Conservation (phyloP, 2,888 invertebrate genomes). For the Drosophila lutescens region DNA sequence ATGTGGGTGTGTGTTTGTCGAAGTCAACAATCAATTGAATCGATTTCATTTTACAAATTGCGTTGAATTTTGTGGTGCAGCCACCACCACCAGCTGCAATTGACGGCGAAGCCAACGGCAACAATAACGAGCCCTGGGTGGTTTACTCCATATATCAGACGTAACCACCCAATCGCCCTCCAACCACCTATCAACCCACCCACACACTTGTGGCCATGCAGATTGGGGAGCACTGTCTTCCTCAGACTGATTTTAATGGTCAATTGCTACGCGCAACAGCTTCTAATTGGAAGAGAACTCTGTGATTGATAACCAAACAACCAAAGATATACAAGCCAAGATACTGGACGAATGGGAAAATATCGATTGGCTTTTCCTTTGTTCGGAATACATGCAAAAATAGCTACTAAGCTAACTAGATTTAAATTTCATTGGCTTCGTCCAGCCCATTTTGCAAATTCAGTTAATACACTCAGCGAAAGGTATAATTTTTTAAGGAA, state of each 20-base stretch:
- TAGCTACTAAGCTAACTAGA: not conserved
- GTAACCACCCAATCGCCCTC: not conserved
- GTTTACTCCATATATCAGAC: conserved; percentile 18
- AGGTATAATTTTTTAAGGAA: not conserved
- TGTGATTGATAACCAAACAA: conserved; percentile 23
- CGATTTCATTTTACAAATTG: conserved; percentile 80
- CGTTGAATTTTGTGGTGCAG: conserved; percentile 81
- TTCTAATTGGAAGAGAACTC: conserved; percentile 70
- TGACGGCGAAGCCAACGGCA: conserved; percentile 71
- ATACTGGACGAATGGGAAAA: conserved; percentile 13
- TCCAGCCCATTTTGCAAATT: not conserved
- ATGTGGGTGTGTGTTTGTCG: conserved; percentile 59
- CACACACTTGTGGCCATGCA: conserved; percentile 27
- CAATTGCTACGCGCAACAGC: conserved; percentile 68
- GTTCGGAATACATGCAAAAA: conserved; percentile 9
- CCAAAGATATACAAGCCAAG: conserved; percentile 39
- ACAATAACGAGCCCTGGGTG: conserved; percentile 65
- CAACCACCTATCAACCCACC: not conserved
- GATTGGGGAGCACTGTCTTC: conserved; percentile 46
- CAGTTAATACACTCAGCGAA: conserved; percentile 4
- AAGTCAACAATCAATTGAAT: conserved; percentile 80
- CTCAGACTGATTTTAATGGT: conserved; percentile 73
- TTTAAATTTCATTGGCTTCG: conserved; percentile 15
- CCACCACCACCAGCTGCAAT: conserved; percentile 71
- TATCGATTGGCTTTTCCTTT: conserved; percentile 48